Percentiles rank a stretch among this genome's conserved stretches.
phyloP scores from a whole-genome alignment of 2,113 vertebrate genomes.

The Caretta caretta region DNA sequence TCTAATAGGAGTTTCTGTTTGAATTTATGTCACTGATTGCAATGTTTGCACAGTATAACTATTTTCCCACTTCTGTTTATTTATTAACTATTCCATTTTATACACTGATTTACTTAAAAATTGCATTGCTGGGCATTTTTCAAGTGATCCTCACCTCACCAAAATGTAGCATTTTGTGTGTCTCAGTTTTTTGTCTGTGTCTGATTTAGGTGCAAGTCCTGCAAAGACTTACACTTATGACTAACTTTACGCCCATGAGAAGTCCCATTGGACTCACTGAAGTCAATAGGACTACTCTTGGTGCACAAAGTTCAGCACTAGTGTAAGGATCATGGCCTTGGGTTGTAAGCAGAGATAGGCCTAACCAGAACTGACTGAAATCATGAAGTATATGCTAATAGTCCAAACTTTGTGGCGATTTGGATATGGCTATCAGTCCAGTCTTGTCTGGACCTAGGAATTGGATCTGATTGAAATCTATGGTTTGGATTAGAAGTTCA shows the following conservation, averaged over 20 bases:
- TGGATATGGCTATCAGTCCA: background rate
- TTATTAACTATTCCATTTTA: constrained; percentile 1
- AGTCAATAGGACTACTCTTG: background rate
- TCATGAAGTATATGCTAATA: background rate
- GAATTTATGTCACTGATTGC: background rate
- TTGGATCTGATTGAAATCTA: background rate
- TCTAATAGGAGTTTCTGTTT: background rate
- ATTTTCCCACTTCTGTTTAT: background rate
- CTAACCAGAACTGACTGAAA: background rate
- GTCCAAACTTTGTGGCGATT: background rate
- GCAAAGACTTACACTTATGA: fast-evolving
- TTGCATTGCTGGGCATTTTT: background rate
- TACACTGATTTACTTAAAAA: background rate
- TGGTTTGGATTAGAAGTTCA: background rate
- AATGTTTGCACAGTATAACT: background rate
- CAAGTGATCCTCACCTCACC: background rate
- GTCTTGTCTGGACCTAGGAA: background rate
- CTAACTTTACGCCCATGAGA: background rate
- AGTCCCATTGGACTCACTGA: background rate
- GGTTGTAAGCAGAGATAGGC: background rate
- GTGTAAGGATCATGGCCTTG: background rate
- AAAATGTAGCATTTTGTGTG: background rate
- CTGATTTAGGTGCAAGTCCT: background rate
- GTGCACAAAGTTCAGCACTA: background rate
- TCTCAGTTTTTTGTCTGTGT: background rate